Conservation (phyloP, 1,140 invertebrate genomes). For the Caenorhabditis inopinata region DNA sequence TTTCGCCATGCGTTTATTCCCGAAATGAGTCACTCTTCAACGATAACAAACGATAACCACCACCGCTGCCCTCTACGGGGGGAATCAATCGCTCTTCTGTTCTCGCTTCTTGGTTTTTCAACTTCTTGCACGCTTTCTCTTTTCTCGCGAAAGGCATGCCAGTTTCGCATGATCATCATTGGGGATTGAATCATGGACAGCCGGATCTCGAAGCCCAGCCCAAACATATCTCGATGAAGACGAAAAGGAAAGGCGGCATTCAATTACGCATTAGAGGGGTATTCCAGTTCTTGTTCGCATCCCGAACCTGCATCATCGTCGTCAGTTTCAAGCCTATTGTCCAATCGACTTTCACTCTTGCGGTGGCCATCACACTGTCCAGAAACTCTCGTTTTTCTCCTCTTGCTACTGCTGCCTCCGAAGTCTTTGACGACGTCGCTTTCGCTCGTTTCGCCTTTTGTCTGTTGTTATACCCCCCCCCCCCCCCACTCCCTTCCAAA, state of each 20-base stretch:
- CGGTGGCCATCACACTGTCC: slow-evolving; percentile 28
- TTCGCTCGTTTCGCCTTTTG: slow-evolving; percentile 17
- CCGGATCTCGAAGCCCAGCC: slow-evolving; percentile 16
- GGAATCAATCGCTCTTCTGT: background rate
- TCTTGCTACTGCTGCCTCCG: background rate
- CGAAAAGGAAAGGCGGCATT: slow-evolving; percentile 5
- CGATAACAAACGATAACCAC: background rate
- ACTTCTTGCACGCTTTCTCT: background rate
- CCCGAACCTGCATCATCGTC: slow-evolving; percentile 26
- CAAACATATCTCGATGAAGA: slow-evolving; percentile 33
- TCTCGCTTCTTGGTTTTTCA: background rate
- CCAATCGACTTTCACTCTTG: slow-evolving; percentile 27
- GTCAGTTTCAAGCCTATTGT: slow-evolving; percentile 32
- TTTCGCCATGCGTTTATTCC: background rate
- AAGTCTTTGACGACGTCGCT: background rate
- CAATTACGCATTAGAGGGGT: slow-evolving; percentile 10
- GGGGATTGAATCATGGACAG: slow-evolving; percentile 24
- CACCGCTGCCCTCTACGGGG: background rate
- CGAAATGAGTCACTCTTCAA: background rate
- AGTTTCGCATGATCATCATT: background rate
- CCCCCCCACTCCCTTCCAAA: no score
- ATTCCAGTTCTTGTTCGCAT: slow-evolving; percentile 14
- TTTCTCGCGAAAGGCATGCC: background rate
- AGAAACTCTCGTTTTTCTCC: slow-evolving; percentile 27
- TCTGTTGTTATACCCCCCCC: background rate